Evolutionary conservation across 2,113 vertebrate species (phyloP), one percentile per base, ranked within the genome.

Genomic region (Mohoua ochrocephala): DNA sequence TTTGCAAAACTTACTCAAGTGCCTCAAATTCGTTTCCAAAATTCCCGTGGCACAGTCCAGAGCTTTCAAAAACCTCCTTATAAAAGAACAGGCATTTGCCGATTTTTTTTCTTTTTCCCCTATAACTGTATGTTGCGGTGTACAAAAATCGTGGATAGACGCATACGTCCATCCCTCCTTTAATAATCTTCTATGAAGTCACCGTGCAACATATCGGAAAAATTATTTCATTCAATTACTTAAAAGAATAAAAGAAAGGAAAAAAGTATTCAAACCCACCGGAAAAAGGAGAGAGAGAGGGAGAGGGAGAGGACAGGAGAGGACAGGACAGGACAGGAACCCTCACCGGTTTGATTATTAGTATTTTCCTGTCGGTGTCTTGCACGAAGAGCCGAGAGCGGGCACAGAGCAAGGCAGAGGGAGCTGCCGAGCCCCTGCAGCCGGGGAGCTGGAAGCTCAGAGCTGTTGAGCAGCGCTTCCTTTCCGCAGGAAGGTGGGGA

Each of bases 71-170:
- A 31, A 13, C 9, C 15, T 54, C 26, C 7, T 24, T 24, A 13
- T 3, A 27, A 39, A 63, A 45, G 12, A 50, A 33, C 2, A 19
- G 9, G 7, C 24, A 9, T 50, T 67, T n/a, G 16, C 18, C 5
- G 1, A 27, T 7, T 7, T 30, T 28, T 16, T 21, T 20, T 42
- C 5, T 10, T 24, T 39, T 20, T 26, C 17, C 49, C 8, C 39
- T 57, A 0, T 31, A 53, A 15, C 33, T 42, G 22, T 23, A 30
- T 4, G 0, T 28, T 61, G 7, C 0, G 0, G 15, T 15, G 24
- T 27, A 59, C 12, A n/a, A 64, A 64, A 39, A 7, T 19, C 1
- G 2, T 4, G 13, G 4, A 45, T 50, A 67, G 57, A 88, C 5
- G 15, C 8, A 22, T 26, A 7, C 8, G 1, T 31, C 24, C 5